Evolutionary conservation across 2,113 vertebrate genomes (phyloP), one percentile per base, ranked within the genome.

Genomic region (Chauna torquata): DNA sequence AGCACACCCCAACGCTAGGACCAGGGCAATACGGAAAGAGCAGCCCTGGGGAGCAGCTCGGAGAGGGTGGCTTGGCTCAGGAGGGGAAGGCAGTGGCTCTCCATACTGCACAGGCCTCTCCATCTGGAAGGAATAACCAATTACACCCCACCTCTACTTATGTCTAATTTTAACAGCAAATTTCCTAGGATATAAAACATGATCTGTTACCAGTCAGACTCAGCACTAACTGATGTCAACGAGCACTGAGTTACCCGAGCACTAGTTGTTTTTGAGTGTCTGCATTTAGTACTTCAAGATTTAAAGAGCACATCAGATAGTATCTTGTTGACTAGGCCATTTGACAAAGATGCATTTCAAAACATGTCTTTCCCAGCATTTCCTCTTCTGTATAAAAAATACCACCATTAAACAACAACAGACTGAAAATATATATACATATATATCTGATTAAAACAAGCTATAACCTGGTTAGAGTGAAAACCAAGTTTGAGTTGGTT

Each of bases 51-150:
- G 28, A 86, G 40, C 44, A 70, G 9, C 47, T 79, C 34, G 4
- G 40, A 82, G 66, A 69, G 25, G 20, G 70, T 36, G 72, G 32
- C 49, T 81, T 52, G 59, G 68, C 69, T 27, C 2, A 1, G 34
- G 52, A 82, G 20, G 19, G 74, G 68, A 69, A 10, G 66, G 81
- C 78, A 89, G 88, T 57, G 88, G 45, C 71, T 64, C 55, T 58
- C 52, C 4, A 5, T 59, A 13, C 19, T 69, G 58, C 88, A 64
- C 15, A 38, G 42, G n/a, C 66, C 58, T 77, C 55, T 82, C 85
- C 93, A 90, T 92, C 90, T 85, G 82, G 93, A 97, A 96, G 65
- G 75, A 96, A 90, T 92, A 95, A 86, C 82, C 94, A 89, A 91
- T 80, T 96, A 94, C 30, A 94, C 78, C 22, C 70, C 78, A 87